phyloP scores from a whole-genome alignment of 2,797 vertebrate genomes.

The Steatocranus sp. region DNA sequence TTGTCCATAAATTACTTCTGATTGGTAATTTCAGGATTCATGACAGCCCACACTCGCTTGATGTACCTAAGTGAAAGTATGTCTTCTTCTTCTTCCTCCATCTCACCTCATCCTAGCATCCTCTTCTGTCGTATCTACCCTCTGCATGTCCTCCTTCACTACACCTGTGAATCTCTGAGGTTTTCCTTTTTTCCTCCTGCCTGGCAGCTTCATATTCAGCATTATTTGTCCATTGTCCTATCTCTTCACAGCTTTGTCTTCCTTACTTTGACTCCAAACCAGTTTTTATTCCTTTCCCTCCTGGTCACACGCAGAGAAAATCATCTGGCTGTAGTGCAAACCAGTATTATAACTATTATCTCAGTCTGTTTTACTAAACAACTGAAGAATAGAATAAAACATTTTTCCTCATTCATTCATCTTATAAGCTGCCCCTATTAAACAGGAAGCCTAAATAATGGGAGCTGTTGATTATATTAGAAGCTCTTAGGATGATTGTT shows the following conservation, averaged over 20 bases:
- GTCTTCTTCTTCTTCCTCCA: background rate
- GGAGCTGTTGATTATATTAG: background rate
- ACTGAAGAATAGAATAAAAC: background rate
- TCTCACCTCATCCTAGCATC: background rate
- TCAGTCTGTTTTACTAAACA: background rate
- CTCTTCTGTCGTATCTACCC: background rate
- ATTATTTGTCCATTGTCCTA: background rate
- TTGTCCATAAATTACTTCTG: background rate
- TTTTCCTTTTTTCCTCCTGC: background rate
- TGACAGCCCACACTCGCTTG: background rate
- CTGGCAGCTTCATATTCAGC: background rate
- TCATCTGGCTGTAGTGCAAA: background rate
- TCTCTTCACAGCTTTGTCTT: background rate
- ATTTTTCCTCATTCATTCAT: background rate
- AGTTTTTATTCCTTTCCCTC: background rate
- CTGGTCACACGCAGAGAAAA: background rate
- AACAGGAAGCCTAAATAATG: background rate
- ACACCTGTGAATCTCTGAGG: background rate
- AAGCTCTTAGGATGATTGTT: background rate
- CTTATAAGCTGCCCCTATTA: background rate
- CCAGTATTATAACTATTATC: background rate
- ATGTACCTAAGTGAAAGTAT: background rate
- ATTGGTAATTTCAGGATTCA: accelerated
- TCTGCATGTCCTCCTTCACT: background rate
- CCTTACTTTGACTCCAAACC: background rate